phyloP scores from a whole-genome alignment of 2,113 vertebrate genomes.

The Felis catus region DNA sequence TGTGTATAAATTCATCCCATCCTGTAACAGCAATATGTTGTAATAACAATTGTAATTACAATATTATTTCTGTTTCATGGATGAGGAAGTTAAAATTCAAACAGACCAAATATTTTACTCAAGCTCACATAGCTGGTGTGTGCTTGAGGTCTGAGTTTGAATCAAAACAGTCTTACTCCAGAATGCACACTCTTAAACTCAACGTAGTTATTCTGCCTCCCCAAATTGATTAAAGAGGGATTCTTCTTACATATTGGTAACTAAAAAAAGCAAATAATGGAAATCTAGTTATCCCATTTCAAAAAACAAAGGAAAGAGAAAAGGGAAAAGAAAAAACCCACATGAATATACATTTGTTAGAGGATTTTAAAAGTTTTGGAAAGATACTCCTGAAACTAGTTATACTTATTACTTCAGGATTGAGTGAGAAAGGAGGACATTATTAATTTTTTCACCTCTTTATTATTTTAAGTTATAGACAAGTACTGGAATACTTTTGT shows the following conservation, averaged over 20 bases:
- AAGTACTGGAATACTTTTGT: not conserved
- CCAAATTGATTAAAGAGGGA: not conserved
- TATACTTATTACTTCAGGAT: not conserved
- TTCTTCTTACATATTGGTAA: not conserved
- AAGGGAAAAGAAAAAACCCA: not conserved
- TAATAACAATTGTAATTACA: not conserved
- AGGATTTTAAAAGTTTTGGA: not conserved
- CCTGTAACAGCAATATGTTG: not conserved
- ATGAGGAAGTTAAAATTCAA: conserved; percentile 10
- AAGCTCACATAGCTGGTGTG: not conserved
- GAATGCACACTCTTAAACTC: not conserved
- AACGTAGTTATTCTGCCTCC: not conserved
- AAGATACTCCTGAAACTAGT: not conserved
- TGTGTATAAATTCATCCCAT: not conserved
- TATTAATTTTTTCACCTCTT: not conserved
- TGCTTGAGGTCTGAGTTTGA: not conserved
- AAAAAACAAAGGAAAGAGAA: not conserved
- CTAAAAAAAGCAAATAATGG: not conserved
- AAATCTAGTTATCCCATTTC: not conserved
- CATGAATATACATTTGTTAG: not conserved
- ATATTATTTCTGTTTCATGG: conserved; percentile 3
- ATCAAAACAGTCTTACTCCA: not conserved
- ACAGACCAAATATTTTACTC: not conserved
- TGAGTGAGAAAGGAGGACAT: not conserved
- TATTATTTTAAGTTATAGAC: conserved; percentile 50